A percentile compares a stretch with the other conserved stretches of the same genome.
Evolutionary conservation across 2,113 vertebrate species (phyloP).

Genomic region (Malurus melanocephalus): DNA sequence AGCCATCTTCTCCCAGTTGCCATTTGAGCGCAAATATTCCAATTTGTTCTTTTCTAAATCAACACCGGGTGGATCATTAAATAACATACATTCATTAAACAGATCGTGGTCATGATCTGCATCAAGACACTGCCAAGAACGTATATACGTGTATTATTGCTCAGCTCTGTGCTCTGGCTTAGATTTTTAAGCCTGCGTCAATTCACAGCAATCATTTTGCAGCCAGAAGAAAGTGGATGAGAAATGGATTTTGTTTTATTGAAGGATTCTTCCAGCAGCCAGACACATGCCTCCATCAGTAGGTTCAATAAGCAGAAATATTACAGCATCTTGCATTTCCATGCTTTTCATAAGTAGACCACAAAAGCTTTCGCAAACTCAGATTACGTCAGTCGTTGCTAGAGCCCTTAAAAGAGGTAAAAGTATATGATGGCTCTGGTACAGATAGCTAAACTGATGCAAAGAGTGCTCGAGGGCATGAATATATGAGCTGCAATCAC

Average conservation of each 20-base stretch:
- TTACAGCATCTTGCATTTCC: neutral
- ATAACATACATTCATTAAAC: conserved; percentile 22
- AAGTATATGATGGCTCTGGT: neutral
- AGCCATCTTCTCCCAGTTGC: conserved; percentile 4
- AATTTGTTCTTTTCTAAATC: conserved; percentile 38
- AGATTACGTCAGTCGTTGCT: neutral
- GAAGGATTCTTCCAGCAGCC: conserved; percentile 6
- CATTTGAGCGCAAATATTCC: conserved; percentile 6
- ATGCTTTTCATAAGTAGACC: neutral
- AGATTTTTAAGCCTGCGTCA: conserved; percentile 24
- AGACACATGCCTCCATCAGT: neutral
- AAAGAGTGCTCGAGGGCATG: neutral
- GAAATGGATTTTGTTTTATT: conserved; percentile 9
- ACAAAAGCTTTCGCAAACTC: neutral
- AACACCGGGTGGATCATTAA: conserved; percentile 24
- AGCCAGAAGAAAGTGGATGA: conserved; percentile 27
- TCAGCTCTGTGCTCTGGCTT: conserved; percentile 32
- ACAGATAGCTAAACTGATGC: conserved; percentile 33
- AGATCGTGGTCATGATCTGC: neutral
- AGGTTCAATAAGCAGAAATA: neutral
- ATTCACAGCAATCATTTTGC: conserved; percentile 1
- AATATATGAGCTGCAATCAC: conserved; percentile 48
- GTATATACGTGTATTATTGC: neutral
- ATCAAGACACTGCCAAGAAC: conserved; percentile 36
- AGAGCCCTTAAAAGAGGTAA: neutral